phyloP scores from a whole-genome alignment of 2,888 invertebrate species.

The Eupithecia tripunctaria region DNA sequence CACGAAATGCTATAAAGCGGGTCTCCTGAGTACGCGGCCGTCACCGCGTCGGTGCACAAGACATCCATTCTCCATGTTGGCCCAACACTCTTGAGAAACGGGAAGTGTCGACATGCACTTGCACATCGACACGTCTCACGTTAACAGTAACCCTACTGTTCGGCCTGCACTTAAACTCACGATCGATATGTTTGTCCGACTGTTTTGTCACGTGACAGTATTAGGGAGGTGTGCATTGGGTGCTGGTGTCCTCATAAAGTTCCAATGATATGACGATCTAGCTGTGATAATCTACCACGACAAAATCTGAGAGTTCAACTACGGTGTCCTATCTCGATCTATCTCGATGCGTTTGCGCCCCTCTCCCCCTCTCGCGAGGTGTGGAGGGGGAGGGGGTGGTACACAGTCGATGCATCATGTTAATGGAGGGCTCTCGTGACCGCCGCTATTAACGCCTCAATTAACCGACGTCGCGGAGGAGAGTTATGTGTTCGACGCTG shows the following conservation, averaged over 20 bases:
- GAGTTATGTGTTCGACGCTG: slow-evolving; percentile 45
- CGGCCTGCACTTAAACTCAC: not conserved
- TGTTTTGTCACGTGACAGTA: no score
- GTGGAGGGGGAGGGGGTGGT: not conserved
- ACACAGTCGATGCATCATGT: slow-evolving; percentile 25
- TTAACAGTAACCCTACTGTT: not conserved
- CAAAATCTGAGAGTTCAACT: not conserved
- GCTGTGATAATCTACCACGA: no score
- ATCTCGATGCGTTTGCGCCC: not conserved
- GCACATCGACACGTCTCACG: not conserved
- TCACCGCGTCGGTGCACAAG: no score
- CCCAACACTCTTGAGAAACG: not conserved
- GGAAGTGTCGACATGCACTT: not conserved
- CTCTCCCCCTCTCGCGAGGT: slow-evolving; percentile 3
- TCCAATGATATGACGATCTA: no score
- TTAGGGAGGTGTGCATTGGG: no score
- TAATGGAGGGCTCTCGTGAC: slow-evolving; percentile 46
- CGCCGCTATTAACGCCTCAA: slow-evolving; percentile 57
- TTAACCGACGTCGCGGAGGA: slow-evolving; percentile 49
- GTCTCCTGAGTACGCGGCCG: not conserved
- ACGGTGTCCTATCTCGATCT: not conserved
- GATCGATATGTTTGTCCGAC: not conserved
- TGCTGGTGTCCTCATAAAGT: no score
- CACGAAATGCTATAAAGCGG: not conserved
- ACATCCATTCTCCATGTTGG: not conserved